phyloP scores from a whole-genome alignment of 64 coral and sea anemone genomes.

The Catalaphyllia jardinei region DNA sequence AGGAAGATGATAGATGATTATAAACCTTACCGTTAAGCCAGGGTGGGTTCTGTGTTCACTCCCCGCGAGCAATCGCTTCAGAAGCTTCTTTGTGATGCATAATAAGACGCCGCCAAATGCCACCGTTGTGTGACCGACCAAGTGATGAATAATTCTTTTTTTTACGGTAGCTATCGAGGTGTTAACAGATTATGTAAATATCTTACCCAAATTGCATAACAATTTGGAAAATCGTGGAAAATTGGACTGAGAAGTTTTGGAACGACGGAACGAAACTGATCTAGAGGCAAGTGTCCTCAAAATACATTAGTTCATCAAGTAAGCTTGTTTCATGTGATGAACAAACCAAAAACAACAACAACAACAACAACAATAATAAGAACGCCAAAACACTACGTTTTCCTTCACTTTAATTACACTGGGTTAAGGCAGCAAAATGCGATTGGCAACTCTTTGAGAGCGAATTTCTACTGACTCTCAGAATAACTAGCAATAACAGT shows the following conservation, averaged over 20 bases:
- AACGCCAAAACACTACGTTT: no score
- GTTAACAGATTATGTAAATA: not conserved
- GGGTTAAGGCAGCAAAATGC: no score
- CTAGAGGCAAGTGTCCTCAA: no score
- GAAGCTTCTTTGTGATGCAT: no score
- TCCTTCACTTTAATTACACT: no score
- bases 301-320: no score
- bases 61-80: not conserved
- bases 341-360: no score
- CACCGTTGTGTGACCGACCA: not conserved
- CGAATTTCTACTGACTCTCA: no score
- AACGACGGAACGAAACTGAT: not conserved
- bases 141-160: not conserved
- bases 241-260: not conserved
- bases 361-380: no score
- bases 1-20: not conserved
- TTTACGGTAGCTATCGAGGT: not conserved
- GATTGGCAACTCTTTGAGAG: no score
- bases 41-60: not conserved
- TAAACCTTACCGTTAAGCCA: not conserved
- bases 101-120: not conserved
- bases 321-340: no score
- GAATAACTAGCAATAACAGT: not conserved
- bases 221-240: not conserved
- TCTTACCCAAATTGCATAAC: not conserved